These are phyloP conservation scores for Hippocampus mohnikei DNA, from an alignment of 2,113 vertebrate species.

Conservation along the genomic window DNA sequence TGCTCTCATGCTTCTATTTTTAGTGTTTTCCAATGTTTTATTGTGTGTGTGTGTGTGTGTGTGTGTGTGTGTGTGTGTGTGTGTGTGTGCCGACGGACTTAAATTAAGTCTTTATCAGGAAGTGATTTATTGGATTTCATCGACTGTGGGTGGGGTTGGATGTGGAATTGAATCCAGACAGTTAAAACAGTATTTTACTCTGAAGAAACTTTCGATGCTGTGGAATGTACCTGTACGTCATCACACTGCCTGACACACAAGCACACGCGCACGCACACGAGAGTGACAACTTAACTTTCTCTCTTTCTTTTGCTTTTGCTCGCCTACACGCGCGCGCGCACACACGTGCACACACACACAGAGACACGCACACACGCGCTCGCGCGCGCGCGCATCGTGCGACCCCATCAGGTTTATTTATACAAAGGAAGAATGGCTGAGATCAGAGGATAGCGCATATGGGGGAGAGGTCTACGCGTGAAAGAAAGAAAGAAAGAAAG, in stretches of 20 bases:
- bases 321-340: not conserved
- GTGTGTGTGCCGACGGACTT: not conserved
- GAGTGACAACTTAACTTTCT: not conserved
- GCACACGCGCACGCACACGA: conserved; percentile 9
- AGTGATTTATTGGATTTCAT: not conserved
- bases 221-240: conserved; percentile 64
- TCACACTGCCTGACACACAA: conserved; percentile 39
- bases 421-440: conserved; percentile 50
- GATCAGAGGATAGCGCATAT: conserved; percentile 54
- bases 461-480: conserved; percentile 11
- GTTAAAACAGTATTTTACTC: conserved; percentile 34
- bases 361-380: too few relatives aligned
- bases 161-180: conserved; percentile 49
- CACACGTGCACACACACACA: not conserved
- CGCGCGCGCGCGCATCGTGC: not conserved
- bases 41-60: too few relatives aligned
- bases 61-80: too few relatives aligned
- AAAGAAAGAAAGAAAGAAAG: conserved; percentile 3
- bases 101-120: not conserved
- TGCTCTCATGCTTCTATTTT: too few relatives aligned
- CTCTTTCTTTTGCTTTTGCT: not conserved
- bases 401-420: conserved; percentile 60
- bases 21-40: too few relatives aligned
- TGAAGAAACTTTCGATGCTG: conserved; percentile 51
- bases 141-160: not conserved